Evolutionary conservation across 2,113 vertebrate genomes (phyloP).

Genomic region (Crocuta crocuta): DNA sequence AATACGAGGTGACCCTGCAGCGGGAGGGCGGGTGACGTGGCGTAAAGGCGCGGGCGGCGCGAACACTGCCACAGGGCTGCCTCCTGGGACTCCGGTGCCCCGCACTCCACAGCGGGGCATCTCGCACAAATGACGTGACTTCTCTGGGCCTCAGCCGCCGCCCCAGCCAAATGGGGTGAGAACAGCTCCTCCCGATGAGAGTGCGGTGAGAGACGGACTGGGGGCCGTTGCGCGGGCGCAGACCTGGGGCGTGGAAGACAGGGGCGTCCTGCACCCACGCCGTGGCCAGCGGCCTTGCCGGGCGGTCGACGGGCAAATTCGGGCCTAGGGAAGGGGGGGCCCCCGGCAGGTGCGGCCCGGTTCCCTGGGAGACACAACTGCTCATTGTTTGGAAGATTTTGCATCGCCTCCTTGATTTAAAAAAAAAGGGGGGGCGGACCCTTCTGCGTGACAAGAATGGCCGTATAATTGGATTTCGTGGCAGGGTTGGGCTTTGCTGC

Average conservation of each 20-base stretch:
- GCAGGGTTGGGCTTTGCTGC: conserved; percentile 73
- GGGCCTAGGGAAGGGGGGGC: neutral
- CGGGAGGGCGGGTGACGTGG: neutral
- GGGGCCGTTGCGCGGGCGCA: accelerated
- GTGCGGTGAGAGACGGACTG: neutral
- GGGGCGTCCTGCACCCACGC: accelerated
- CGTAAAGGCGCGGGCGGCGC: accelerated
- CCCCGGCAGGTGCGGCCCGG: accelerated
- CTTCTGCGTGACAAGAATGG: conserved; percentile 73
- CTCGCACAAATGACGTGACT: neutral
- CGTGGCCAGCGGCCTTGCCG: neutral
- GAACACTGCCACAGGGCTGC: accelerated
- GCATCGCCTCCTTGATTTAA: neutral
- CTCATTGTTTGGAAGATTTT: neutral
- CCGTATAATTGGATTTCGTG: conserved; percentile 79
- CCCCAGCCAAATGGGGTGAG: neutral
- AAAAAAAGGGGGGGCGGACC: conserved; percentile 23
- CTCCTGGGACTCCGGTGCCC: accelerated
- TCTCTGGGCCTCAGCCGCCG: neutral
- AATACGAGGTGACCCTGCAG: accelerated
- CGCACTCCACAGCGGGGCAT: accelerated
- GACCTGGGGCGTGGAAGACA: accelerated
- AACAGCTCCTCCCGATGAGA: neutral
- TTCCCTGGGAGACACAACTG: neutral
- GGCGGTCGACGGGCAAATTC: accelerated